Evolutionary conservation across 2,888 invertebrate species (phyloP).

Genomic region (Fragum whitleyi): DNA sequence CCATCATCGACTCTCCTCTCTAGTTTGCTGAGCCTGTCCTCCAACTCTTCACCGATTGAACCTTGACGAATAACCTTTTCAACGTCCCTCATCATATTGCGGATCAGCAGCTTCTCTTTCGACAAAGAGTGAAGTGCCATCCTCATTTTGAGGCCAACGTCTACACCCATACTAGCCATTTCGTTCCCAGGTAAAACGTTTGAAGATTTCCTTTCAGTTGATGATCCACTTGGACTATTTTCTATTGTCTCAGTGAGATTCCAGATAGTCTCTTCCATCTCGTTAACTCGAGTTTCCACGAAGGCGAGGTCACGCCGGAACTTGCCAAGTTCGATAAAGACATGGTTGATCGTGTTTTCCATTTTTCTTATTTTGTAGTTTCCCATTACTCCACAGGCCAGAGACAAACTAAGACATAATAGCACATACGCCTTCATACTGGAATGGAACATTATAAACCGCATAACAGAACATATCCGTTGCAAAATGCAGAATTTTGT

Average conservation of each 20-base stretch:
- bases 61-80: background rate
- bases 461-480: no score
- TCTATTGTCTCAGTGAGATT: background rate
- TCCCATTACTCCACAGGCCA: background rate
- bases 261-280: background rate
- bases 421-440: no score
- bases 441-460: no score
- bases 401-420: background rate
- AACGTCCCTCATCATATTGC: background rate
- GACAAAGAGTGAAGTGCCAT: background rate
- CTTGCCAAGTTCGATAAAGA: constrained; percentile 5
- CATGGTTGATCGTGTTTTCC: background rate
- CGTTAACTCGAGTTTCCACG: background rate
- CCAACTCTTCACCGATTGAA: background rate
- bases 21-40: background rate
- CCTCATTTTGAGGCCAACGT: background rate
- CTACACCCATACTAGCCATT: background rate
- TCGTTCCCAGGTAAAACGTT: background rate
- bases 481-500: no score
- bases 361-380: constrained; percentile 3
- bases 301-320: background rate
- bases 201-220: background rate
- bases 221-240: no score
- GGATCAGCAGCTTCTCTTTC: background rate
- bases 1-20: background rate